Base-by-base conservation (phyloP, 2,113 vertebrate species). In the Lampris megalopsis region DNA sequence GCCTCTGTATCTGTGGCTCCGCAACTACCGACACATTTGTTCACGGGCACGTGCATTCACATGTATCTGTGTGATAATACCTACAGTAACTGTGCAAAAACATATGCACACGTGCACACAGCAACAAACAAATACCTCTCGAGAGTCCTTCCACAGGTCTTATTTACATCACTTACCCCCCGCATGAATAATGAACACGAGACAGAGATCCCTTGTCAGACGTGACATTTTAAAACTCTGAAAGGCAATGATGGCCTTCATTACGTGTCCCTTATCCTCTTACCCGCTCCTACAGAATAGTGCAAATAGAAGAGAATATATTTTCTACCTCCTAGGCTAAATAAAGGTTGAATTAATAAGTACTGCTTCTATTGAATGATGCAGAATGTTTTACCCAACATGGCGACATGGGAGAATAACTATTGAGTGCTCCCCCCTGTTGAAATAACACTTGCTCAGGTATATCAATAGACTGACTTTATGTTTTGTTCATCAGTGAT, bases 181-280 rank as follows among this genome's bases (percentile, higher is more conserved):
- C 73, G 75, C 88, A 86, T 85, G 72, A 92, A 82, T 91, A 86
- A 91, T 84, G 57, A 89, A 93, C 83, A 77, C 63, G 71, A 82
- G 73, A 84, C 77, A 58, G 77, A 82, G 85, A 85, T 85, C 86
- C 68, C 81, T 83, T 77, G 84, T 88, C 83, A 89, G 88, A 91
- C 80, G 64, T 92, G 90, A 83, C 86, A 90, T 91, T 91, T 86
- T 86, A 90, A 88, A 91, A 83, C 82, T 81, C 84, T 88, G 43
- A 68, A 77, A 84, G 73, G 75, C 79, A 71, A 64, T 87, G 86
- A 86, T 88, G 75, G 80, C 75, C 90, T 83, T 74, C 74, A 75
- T 88, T 92, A 76, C 73, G 64, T 74, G 81, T 83, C 75, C 83
- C 84, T 92, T 86, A 91, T 90, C 85, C 82, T 77, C 77, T 89